Percentiles rank a stretch among this genome's conserved stretches.
Evolutionary conservation across 2,888 invertebrate genomes (phyloP).

Genomic region (Adela reaumurella): DNA sequence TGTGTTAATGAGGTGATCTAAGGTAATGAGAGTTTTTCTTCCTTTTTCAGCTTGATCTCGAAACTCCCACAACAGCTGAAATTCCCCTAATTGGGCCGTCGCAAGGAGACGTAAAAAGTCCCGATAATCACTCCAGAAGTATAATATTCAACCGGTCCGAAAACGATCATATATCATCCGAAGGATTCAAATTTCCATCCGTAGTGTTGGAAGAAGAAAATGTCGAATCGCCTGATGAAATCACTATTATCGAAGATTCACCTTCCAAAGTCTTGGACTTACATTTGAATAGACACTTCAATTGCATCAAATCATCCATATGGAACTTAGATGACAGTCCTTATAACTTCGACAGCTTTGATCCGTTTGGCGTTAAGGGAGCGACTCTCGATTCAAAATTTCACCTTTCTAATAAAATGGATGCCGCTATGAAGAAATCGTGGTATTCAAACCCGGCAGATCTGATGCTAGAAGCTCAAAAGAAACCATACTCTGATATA

Average conservation of each 20-base stretch:
- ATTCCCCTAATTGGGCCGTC: conserved; percentile 32
- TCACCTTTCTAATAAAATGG: conserved; percentile 27
- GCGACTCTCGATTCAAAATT: conserved; percentile 24
- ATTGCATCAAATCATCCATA: conserved; percentile 22
- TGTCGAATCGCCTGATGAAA: conserved; percentile 18
- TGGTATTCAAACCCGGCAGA: conserved; percentile 37
- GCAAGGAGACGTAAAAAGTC: conserved; percentile 35
- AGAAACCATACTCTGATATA: conserved; percentile 38
- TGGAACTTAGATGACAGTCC: conserved; percentile 49
- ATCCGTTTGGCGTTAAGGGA: conserved; percentile 41
- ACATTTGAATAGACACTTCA: conserved; percentile 8
- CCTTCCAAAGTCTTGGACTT: not conserved
- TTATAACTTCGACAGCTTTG: conserved; percentile 39
- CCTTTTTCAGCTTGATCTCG: conserved; percentile 37
- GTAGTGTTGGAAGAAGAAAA: conserved; percentile 34
- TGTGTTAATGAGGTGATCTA: no score
- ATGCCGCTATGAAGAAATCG: conserved; percentile 22
- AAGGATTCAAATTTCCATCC: conserved; percentile 38
- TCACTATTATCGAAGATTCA: conserved; percentile 19
- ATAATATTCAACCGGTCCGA: conserved; percentile 25
- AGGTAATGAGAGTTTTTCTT: no score
- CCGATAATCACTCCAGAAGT: conserved; percentile 22
- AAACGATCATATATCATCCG: conserved; percentile 30
- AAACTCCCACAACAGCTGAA: conserved; percentile 50
- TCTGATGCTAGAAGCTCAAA: conserved; percentile 40